phyloP scores from a whole-genome alignment of 2,797 vertebrate species.

The Cryptoprocta ferox region DNA sequence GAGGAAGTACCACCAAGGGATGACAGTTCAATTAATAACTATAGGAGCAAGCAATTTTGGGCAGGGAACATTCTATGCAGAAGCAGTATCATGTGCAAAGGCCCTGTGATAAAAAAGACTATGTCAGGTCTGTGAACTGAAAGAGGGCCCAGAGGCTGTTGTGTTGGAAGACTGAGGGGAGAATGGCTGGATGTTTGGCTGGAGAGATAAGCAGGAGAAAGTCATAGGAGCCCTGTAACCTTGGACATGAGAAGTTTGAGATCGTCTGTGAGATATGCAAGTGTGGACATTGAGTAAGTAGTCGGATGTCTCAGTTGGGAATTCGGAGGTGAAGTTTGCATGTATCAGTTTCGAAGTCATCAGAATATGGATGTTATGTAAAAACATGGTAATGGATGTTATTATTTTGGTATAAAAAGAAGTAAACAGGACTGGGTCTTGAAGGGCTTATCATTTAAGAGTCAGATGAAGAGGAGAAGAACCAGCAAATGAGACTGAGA shows the following conservation, averaged over 20 bases:
- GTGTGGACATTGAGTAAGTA: not conserved
- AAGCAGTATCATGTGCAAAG: not conserved
- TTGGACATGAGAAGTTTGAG: not conserved
- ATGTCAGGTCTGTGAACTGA: not conserved
- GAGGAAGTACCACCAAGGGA: not conserved
- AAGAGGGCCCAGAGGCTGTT: not conserved
- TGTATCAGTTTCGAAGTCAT: not conserved
- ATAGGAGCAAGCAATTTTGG: not conserved
- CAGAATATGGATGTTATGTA: not conserved
- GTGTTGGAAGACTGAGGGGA: not conserved
- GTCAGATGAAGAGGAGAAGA: not conserved
- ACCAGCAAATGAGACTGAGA: not conserved
- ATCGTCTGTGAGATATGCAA: not conserved
- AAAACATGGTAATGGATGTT: not conserved
- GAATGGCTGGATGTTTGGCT: not conserved
- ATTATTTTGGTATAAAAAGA: not conserved
- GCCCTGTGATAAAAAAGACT: no score
- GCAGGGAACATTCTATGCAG: not conserved
- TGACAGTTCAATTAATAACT: not conserved
- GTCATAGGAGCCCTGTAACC: not conserved
- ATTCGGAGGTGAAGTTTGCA: not conserved
- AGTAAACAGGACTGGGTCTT: not conserved
- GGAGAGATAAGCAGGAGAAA: not conserved
- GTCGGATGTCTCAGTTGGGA: not conserved
- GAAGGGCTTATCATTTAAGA: not conserved